Evolutionary conservation across 2,888 invertebrate genomes (phyloP), one percentile per base, ranked within the genome.

Genomic region (Philhelius pedissequus): DNA sequence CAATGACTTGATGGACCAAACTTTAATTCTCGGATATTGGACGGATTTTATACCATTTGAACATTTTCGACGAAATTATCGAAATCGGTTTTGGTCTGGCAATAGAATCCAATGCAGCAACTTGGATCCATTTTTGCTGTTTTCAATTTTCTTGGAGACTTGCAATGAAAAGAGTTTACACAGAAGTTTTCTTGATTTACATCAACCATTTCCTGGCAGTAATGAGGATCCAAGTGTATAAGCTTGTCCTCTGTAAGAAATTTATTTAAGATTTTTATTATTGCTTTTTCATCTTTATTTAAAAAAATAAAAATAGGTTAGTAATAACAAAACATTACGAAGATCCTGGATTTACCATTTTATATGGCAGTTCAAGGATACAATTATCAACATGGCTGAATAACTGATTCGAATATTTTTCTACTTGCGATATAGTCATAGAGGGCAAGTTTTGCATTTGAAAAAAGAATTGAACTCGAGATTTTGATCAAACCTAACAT

Each of bases 161-260:
- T 93, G 90, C 97, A 97, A 90, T 98, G 97, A 92, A 96, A 98
- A 70, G 95, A 94, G 88, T 95, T 93, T 73, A 96, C 91, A 20
- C 96, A 93, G 90, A 97, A 97, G 89, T 95, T 94, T 68, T 95
- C 93, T 88, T 95, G 94, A 93, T 95, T 95, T 0, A 96, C 96
- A 92, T 97, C 96, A 35, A 97, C 96, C 92, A 95, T 95, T 91
- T 97, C 97, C 91, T 98, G 98, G 89, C 97, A 97, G 89, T 97
- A 97, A 92, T 98, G 98, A 18, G 98, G 98, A 92, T 98, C 98
- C 87, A 98, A 92, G 89, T 97, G 97, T 88, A 98, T 97, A 78
- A 98, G 92, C 91, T 96, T 96, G 90, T 98, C 97, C 90, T 97
- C 97, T 94, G 89, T n/a, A 90, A 90, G 15, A 58, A 45, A 58